A percentile compares a stretch with the other conserved stretches of the same genome.
These are phyloP conservation scores for Propithecus perrieri DNA, from an alignment of 2,797 vertebrate genomes.

Conservation along the genomic window DNA sequence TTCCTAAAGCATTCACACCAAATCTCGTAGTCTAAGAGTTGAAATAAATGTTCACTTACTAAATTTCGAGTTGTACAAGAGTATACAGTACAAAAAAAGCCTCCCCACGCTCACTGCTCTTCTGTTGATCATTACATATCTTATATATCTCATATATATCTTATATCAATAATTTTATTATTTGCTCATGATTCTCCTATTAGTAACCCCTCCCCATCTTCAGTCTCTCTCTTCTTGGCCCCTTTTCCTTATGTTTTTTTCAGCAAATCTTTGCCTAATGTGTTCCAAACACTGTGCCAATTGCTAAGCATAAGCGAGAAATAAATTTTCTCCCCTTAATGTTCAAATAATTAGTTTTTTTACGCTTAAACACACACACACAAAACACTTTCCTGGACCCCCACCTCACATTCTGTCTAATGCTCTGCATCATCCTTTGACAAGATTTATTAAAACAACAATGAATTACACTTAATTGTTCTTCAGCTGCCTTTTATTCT, in stretches of 20 bases:
- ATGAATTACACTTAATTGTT: neutral
- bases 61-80: neutral
- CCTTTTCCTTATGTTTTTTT: neutral
- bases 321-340: neutral
- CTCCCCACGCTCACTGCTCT: neutral
- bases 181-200: slow-evolving; percentile 1
- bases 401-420: neutral
- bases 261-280: neutral
- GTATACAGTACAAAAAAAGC: neutral
- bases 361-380: neutral
- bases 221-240: neutral
- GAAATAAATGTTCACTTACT: neutral
- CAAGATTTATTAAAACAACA: neutral
- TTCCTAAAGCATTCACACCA: neutral
- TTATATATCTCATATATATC: neutral
- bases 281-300: neutral
- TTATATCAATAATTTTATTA: neutral
- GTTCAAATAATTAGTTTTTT: slow-evolving; percentile 27
- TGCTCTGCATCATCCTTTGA: neutral
- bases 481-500: neutral
- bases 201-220: neutral
- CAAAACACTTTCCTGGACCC: neutral
- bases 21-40: neutral
- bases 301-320: slow-evolving; percentile 12
- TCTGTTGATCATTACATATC: neutral